phyloP scores from a whole-genome alignment of 2,113 vertebrate genomes.

The Pyxicephalus adspersus region DNA sequence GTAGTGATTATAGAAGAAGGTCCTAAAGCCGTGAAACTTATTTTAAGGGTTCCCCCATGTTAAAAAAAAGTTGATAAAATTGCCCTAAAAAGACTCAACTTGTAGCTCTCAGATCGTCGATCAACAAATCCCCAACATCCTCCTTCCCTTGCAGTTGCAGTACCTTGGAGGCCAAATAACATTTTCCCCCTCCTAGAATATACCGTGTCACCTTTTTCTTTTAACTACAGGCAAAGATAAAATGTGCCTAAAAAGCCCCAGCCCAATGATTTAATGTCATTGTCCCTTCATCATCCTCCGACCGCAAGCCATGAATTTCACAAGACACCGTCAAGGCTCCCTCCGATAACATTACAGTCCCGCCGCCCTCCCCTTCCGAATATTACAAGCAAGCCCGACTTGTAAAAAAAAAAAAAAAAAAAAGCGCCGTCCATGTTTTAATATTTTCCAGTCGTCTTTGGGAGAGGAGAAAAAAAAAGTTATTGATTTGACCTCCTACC shows the following conservation, averaged over 20 bases:
- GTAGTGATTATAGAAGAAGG: no score
- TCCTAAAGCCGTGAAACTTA: no score
- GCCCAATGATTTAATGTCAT: slow-evolving; percentile 64
- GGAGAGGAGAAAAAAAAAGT: slow-evolving; percentile 70
- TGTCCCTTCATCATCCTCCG: slow-evolving; percentile 59
- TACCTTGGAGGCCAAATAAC: no score
- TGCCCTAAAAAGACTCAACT: background rate
- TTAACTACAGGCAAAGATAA: slow-evolving; percentile 12
- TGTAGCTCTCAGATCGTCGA: no score
- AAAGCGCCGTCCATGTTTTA: slow-evolving; percentile 71
- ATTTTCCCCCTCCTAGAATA: background rate
- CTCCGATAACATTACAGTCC: slow-evolving; percentile 67
- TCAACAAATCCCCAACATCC: no score
- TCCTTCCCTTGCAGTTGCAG: no score
- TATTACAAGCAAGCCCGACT: slow-evolving; percentile 72
- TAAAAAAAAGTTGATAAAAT: no score
- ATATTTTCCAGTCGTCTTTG: slow-evolving; percentile 83
- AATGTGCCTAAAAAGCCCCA: background rate
- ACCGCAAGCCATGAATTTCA: slow-evolving; percentile 66
- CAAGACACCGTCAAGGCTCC: slow-evolving; percentile 70
- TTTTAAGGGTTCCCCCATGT: no score
- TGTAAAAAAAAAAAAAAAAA: slow-evolving; percentile 64
- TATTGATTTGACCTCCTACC: slow-evolving; percentile 89
- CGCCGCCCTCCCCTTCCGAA: slow-evolving; percentile 60
- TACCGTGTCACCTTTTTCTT: slow-evolving; percentile 14